Base-by-base conservation (phyloP, 2,888 invertebrate species). In the Callyntrura sp. region DNA sequence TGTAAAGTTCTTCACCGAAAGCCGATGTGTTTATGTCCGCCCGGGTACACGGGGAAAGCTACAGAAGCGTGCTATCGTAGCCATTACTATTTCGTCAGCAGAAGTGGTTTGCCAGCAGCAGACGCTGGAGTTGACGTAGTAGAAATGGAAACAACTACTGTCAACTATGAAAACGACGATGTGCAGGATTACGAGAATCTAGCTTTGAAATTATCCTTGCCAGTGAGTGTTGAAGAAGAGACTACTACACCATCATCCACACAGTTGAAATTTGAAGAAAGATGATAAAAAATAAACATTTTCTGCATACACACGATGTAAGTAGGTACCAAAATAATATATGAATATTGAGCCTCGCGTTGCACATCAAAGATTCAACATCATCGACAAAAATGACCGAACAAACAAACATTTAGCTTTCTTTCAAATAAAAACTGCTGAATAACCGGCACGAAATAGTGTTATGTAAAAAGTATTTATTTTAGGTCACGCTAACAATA, bases 1-100 rank as follows among this genome's bases (percentile, higher is more conserved):
- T 90, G 90, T 28, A 78, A 88, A 76, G 85, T 81, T 11, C 48
- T 88, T 48, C 84, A 68, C n/a, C 68, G 90, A 1, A 57, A 81
- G 25, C 88, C 90, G 8, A 55, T 79, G 45, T 90, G 90, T n/a
- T 4, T 81, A 0, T 90, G 90, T 17, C 84, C 79, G 9, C 85
- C 87, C 0, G 90, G 90, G 0, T 90, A 60, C 43, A 76, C 84
- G 14, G 90, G 90, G 14, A 88, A 88, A 12, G 88, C 88, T 1
- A 90, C 70, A 3, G 79, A 88, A 62, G 81, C 85, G 14, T 90
- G 90, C 23, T 90, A 88, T 25, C 79, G 48, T 57, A 90, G 84
- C 62, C 88, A 88, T 83, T 88, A 62, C 35, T 88, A 60, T 35
- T 88, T 25, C 83, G 83, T 76, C 9, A 76, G 82, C 28, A 68